phyloP scores from a whole-genome alignment of 1,140 invertebrate genomes.

The Trichonephila clavata region DNA sequence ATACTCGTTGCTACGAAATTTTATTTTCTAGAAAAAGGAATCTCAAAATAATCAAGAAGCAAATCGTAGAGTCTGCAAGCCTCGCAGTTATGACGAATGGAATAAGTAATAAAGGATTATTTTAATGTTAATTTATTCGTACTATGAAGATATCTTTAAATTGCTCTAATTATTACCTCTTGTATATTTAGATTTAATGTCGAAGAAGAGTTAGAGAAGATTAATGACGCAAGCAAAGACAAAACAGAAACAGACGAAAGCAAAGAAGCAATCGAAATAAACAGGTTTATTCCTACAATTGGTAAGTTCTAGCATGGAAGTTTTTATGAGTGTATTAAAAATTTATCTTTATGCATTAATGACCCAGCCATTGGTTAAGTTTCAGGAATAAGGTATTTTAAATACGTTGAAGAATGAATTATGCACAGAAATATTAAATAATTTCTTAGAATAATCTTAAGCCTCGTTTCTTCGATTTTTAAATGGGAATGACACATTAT shows the following conservation, averaged over 20 bases:
- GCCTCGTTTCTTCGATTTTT: no score
- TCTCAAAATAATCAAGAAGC: not conserved
- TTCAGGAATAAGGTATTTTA: no score
- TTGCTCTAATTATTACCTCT: not conserved
- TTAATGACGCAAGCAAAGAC: conserved; percentile 4
- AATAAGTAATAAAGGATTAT: conserved; percentile 17
- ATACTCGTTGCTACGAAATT: no score
- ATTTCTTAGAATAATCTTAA: no score
- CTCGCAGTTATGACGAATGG: conserved; percentile 44
- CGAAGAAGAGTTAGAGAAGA: conserved; percentile 33
- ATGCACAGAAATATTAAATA: no score
- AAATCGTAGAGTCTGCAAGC: not conserved
- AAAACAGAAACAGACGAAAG: no score
- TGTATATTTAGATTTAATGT: conserved; percentile 36
- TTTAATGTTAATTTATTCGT: not conserved
- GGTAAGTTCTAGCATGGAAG: not conserved
- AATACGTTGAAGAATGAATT: no score
- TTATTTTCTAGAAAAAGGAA: not conserved
- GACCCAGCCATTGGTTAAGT: no score
- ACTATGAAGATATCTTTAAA: not conserved
- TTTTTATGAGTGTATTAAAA: no score
- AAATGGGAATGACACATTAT: no score
- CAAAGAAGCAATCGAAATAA: no score
- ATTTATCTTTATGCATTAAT: no score
- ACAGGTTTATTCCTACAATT: not conserved